phyloP scores from a whole-genome alignment of 2,797 vertebrate genomes.

The Takifugu ocellatus region DNA sequence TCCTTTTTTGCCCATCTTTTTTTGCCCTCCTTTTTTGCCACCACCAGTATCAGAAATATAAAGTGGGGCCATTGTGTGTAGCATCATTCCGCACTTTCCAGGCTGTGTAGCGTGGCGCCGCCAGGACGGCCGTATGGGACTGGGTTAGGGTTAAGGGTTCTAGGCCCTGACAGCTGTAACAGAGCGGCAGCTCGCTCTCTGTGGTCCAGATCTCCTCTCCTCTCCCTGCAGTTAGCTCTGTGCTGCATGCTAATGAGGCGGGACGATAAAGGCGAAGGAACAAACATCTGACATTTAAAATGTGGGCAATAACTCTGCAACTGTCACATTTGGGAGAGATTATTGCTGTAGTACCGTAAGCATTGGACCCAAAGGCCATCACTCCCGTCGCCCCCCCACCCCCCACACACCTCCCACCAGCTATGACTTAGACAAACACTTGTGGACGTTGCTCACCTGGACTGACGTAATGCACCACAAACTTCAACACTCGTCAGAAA shows the following conservation, averaged over 20 bases:
- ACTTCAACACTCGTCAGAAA: constrained; percentile 40
- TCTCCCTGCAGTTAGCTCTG: constrained; percentile 41
- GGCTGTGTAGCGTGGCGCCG: too few species aligned
- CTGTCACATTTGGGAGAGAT: constrained; percentile 22
- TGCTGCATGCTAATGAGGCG: constrained; percentile 70
- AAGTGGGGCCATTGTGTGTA: constrained; percentile 28
- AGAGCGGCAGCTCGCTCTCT: constrained; percentile 2
- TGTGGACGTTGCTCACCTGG: too few species aligned
- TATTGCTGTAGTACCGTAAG: constrained; percentile 44
- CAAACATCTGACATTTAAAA: constrained; percentile 76
- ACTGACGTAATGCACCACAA: too few species aligned
- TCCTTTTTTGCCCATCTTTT: too few species aligned
- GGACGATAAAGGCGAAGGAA: constrained; percentile 73
- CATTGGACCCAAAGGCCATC: constrained; percentile 30
- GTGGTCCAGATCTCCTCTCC: constrained; percentile 44
- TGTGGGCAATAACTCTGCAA: too few species aligned
- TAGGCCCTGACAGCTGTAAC: too few species aligned
- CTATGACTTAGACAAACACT: too few species aligned
- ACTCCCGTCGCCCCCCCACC: too few species aligned
- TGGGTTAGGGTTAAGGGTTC: too few species aligned
- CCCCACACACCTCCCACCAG: too few species aligned
- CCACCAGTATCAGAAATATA: constrained; percentile 35
- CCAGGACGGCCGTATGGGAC: too few species aligned
- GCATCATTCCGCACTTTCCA: constrained; percentile 40
- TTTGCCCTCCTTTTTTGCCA: constrained; percentile 30